Conservation (phyloP, 2,888 invertebrate species). For the Eupithecia abbreviata region DNA sequence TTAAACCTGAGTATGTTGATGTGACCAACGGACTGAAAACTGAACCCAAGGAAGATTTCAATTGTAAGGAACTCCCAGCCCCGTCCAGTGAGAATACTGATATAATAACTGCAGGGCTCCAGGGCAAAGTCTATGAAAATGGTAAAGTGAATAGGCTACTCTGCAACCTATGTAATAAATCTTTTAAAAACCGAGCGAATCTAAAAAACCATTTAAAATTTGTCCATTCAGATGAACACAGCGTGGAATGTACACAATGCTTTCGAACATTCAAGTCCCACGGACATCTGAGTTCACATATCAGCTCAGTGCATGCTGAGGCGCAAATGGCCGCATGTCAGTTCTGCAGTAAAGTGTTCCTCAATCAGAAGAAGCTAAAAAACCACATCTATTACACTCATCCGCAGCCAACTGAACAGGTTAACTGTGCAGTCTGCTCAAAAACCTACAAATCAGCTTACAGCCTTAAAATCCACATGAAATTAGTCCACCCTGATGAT, state of each 20-base stretch:
- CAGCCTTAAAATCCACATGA: conserved; percentile 54
- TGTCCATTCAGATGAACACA: conserved; percentile 49
- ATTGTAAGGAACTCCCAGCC: neutral
- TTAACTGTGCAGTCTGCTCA: conserved; percentile 49
- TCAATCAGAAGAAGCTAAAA: conserved; percentile 52
- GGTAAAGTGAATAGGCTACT: conserved; percentile 50
- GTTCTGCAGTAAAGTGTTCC: conserved; percentile 52
- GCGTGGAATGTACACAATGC: conserved; percentile 51
- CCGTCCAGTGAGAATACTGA: neutral
- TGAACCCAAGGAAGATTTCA: neutral
- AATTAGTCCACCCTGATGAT: conserved; percentile 51
- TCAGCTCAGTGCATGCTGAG: conserved; percentile 49
- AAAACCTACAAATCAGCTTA: conserved; percentile 55
- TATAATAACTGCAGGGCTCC: neutral
- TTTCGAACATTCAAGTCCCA: conserved; percentile 52
- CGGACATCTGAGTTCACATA: conserved; percentile 51
- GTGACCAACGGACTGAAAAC: neutral
- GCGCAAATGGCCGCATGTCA: conserved; percentile 43
- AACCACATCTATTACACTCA: conserved; percentile 59
- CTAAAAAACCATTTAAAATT: conserved; percentile 50
- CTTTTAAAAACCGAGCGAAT: conserved; percentile 51
- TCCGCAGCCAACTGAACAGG: conserved; percentile 48
- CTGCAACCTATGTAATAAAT: conserved; percentile 48
- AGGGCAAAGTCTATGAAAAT: conserved; percentile 53
- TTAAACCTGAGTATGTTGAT: neutral